phyloP scores from a whole-genome alignment of 2,797 vertebrate genomes.

The Peromyscus melanophrys region DNA sequence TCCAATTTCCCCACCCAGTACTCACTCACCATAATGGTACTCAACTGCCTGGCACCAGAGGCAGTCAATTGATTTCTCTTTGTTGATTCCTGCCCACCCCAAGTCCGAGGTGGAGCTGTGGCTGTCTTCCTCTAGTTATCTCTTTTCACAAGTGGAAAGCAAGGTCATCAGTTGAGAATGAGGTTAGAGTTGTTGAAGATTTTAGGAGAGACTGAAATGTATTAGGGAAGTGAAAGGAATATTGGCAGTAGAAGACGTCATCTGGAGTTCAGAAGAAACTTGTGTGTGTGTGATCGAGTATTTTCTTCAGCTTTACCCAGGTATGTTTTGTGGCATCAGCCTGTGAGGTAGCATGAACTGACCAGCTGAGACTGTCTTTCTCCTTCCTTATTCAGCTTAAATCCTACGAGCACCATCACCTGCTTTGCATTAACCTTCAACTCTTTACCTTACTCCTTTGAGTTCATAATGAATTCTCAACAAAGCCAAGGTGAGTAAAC shows the following conservation, averaged over 20 bases:
- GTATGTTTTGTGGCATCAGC: not conserved
- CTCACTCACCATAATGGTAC: not conserved
- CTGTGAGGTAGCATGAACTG: not conserved
- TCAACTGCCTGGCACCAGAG: not conserved
- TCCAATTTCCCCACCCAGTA: not conserved
- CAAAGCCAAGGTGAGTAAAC: not conserved
- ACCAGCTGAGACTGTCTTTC: not conserved
- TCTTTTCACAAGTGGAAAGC: not conserved
- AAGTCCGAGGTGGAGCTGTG: not conserved
- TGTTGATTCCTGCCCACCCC: too few species aligned
- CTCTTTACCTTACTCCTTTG: not conserved
- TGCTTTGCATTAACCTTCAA: not conserved
- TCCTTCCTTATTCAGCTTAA: not conserved
- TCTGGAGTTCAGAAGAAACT: not conserved
- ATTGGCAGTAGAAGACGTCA: not conserved
- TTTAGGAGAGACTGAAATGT: not conserved
- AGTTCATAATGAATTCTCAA: not conserved
- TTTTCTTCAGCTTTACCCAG: not conserved
- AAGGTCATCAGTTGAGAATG: not conserved
- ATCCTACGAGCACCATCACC: too few species aligned
- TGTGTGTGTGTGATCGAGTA: too few species aligned
- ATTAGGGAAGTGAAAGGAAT: not conserved
- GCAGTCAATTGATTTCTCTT: not conserved
- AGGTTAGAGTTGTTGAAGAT: not conserved
- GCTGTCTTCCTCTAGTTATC: not conserved